Conservation (phyloP, 2,888 invertebrate species). For the Athetis lepigone region DNA sequence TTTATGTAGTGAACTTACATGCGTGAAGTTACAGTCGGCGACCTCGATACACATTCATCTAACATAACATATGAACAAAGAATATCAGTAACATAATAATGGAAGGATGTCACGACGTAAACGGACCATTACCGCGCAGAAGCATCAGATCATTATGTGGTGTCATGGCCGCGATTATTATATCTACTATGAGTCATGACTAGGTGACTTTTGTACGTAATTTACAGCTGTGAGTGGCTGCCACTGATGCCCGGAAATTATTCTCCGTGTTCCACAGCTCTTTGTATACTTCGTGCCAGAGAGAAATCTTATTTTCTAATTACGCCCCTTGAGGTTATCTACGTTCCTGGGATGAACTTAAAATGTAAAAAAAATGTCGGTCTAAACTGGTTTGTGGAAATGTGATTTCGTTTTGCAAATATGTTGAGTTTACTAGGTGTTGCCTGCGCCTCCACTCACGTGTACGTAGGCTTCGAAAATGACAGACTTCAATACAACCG, state of each 20-base stretch:
- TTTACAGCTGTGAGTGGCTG: constrained; percentile 68
- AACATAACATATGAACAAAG: constrained; percentile 49
- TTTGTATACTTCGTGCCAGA: constrained; percentile 54
- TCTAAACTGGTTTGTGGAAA: constrained; percentile 42
- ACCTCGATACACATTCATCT: constrained; percentile 46
- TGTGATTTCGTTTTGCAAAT: constrained; percentile 30
- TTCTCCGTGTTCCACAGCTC: constrained; percentile 71
- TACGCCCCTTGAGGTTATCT: constrained; percentile 27
- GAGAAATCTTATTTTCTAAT: constrained; percentile 60
- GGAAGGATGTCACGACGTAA: constrained; percentile 57
- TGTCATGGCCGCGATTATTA: constrained; percentile 62
- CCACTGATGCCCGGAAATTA: constrained; percentile 79
- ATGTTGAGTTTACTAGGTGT: constrained; percentile 23
- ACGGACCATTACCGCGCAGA: constrained; percentile 60
- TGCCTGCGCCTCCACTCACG: too few relatives aligned
- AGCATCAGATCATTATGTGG: constrained; percentile 62
- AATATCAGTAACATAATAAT: constrained; percentile 52
- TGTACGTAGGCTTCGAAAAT: too few relatives aligned
- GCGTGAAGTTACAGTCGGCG: constrained; percentile 21
- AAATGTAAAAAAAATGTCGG: constrained; percentile 36
- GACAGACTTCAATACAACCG: too few relatives aligned
- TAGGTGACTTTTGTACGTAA: constrained; percentile 69
- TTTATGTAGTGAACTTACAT: constrained; percentile 16
- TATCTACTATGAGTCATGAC: constrained; percentile 50
- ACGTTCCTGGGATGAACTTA: constrained; percentile 16